Evolutionary conservation across 2,113 vertebrate species (phyloP), one percentile per base, ranked within the genome.

Genomic region (Empidonax traillii): DNA sequence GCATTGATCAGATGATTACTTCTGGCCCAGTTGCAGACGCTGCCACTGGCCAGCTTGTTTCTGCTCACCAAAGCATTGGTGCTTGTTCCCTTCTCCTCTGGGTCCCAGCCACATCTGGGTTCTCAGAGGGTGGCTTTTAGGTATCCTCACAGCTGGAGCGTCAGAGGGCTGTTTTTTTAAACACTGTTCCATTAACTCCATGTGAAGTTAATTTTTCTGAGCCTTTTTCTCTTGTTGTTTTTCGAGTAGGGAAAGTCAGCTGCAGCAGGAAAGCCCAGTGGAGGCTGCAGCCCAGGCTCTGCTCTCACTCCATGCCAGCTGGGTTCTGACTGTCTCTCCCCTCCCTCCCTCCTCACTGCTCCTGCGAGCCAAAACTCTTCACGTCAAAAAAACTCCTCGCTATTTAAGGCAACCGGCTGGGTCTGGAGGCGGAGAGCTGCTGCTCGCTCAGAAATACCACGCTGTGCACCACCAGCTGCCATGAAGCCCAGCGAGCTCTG

Each of bases 341-440:
- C 66, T 90, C 53, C 59, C 51, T 94, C 77, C 87, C 75, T 91
- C 65, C 47, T 82, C 0, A 0, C 39, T 0, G 10, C 58, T 95
- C 63, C 53, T 0, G 1, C 0, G 2, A 95, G 92, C 96, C 95
- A 96, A 90, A 93, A 91, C 75, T 85, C 78, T 43, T 46, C 75
- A 86, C 0, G 31, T 25, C 76, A 93, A 49, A 93, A 92, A 88
- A 55, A 3, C 74, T 95, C 94, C 71, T 95, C 3, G 2, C 94
- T 96, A 89, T 96, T 96, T 95, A 95, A 95, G 94, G 83, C 94
- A 96, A 88, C 23, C 0, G 61, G 55, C 89, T 95, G 81, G 43
- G 67, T 49, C 63, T 23, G 39, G 75, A 91, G 91, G 91, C 33
- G 5, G 93, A 77, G 78, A 76, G 39, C 24, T 77, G 67, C 35